Percentiles rank a stretch among this genome's conserved stretches.
phyloP scores from a whole-genome alignment of 2,113 vertebrate genomes.

The Phaethornis superciliosus region DNA sequence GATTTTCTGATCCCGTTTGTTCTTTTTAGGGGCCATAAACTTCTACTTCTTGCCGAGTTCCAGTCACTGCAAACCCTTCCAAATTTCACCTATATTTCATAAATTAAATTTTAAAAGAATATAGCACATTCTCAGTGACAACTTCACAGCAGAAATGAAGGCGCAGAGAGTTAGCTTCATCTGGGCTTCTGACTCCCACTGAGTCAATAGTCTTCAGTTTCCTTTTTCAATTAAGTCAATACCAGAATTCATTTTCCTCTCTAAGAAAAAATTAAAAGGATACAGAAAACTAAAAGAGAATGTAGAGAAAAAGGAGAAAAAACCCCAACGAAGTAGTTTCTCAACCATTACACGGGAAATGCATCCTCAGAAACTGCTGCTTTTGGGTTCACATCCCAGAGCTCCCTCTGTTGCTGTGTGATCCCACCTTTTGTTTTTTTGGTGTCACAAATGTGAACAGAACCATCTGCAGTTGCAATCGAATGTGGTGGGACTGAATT shows the following conservation, averaged over 20 bases:
- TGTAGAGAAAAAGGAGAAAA: neutral
- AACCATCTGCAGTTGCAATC: neutral
- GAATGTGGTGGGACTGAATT: neutral
- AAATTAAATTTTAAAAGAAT: conserved; percentile 20
- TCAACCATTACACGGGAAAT: neutral
- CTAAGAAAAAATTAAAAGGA: neutral
- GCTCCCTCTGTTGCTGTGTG: too few species aligned
- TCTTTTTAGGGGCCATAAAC: conserved; percentile 36
- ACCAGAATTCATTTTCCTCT: neutral
- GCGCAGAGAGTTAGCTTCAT: neutral
- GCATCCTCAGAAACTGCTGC: neutral
- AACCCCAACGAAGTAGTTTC: neutral
- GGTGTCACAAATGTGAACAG: neutral
- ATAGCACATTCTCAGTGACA: neutral
- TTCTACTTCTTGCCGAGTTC: conserved; percentile 17
- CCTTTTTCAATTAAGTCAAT: neutral
- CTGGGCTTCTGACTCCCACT: neutral
- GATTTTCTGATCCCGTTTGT: conserved; percentile 35
- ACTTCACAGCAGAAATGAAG: neutral
- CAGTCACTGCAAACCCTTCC: neutral
- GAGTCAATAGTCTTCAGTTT: neutral
- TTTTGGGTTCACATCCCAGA: neutral
- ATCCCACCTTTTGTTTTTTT: neutral
- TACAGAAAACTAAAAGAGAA: neutral
- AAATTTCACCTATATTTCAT: conserved; percentile 20